Evolutionary conservation across 2,113 vertebrate genomes (phyloP), one percentile per base, ranked within the genome.

Genomic region (Dicaeum eximium): DNA sequence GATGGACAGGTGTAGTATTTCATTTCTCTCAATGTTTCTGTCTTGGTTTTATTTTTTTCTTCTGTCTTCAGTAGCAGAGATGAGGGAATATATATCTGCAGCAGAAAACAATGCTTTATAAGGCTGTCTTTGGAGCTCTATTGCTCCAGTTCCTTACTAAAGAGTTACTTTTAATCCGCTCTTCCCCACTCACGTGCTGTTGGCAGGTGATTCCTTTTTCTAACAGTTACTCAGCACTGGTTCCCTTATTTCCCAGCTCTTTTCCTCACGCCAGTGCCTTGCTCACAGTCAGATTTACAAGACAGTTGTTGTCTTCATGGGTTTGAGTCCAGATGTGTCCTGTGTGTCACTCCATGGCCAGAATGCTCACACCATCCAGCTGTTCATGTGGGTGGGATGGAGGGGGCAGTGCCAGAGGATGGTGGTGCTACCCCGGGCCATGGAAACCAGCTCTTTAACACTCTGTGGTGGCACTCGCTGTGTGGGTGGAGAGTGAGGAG

Each of bases 371-470:
- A 30, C 19, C 56, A 12, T 11, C 50, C 17, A 25, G 2, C 3
- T 11, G 0, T 16, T 7, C 0, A 1, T 15, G 31, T 21, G 60
- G 45, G 44, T 1, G 9, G 27, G 48, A 7, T 6, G 27, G 15
- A 31, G 14, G 20, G 47, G n/a, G 57, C 56, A 71, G 47, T 51
- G 54, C 72, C 61, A 44, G 33, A 3, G 31, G 47, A 11, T 11
- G 42, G 24, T 4, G 48, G 14, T 44, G 73, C 42, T n/a, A 5
- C 51, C 7, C 35, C 85, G 67, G 65, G 25, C 37, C 15, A 11
- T 60, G 31, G 42, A 44, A 23, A 4, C 4, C 24, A 15, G 5
- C 61, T 6, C 30, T 10, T 13, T 14, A 19, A 21, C 19, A 5
- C 33, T 2, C 13, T 2, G 9, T 1, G 4, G 6, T 10, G 20